Percentiles rank a stretch among this genome's conserved stretches.
These are phyloP conservation scores for Hesperia comma DNA, from an alignment of 2,888 invertebrate genomes.

Conservation along the genomic window DNA sequence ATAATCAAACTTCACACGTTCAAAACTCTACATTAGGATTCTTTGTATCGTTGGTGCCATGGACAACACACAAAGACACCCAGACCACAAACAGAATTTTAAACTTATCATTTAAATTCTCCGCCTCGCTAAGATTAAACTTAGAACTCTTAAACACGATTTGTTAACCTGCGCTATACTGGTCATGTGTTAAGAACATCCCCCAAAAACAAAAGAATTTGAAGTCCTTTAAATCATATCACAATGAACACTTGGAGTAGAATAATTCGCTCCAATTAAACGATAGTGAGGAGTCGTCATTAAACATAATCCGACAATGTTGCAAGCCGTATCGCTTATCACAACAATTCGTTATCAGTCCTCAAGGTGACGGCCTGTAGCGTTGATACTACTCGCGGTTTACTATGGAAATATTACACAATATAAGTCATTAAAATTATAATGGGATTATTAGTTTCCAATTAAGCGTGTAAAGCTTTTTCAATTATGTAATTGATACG, in stretches of 20 bases:
- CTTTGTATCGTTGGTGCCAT: no score
- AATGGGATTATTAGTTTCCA: not conserved
- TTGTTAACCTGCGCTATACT: no score
- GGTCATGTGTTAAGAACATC: no score
- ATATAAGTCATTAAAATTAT: conserved; percentile 1
- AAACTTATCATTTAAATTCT: no score
- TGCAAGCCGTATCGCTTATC: conserved; percentile 62
- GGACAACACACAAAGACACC: no score
- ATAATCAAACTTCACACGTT: no score
- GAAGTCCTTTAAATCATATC: no score
- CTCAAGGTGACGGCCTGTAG: conserved; percentile 79
- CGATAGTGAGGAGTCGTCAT: not conserved
- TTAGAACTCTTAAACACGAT: no score
- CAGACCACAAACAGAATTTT: no score
- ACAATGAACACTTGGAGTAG: not conserved
- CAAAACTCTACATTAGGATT: no score
- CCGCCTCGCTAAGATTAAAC: no score
- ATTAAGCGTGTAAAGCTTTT: not conserved
- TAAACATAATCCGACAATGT: conserved; percentile 41
- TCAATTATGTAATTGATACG: not conserved
- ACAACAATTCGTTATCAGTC: conserved; percentile 66
- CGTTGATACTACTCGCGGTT: conserved; percentile 58
- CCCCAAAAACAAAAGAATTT: no score
- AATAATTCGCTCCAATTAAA: conserved; percentile 8
- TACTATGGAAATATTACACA: conserved; percentile 32